Percentiles rank a stretch among this genome's conserved stretches.
Conservation (phyloP, 1,140 invertebrate species). For the Aleiodes sp. region DNA sequence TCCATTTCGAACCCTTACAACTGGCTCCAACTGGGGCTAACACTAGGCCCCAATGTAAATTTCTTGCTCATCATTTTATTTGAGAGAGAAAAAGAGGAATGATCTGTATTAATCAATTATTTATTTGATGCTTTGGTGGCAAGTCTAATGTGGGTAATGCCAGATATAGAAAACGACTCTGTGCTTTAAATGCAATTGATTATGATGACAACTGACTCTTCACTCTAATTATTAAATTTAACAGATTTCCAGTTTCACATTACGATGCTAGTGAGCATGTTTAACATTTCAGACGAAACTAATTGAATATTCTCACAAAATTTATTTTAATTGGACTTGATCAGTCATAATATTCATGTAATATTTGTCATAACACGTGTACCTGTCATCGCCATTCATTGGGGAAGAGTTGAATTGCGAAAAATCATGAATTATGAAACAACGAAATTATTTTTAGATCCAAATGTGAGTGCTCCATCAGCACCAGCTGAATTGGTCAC, state of each 20-base stretch:
- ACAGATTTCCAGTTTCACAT: neutral
- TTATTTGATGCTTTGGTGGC: neutral
- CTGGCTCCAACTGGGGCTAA: neutral
- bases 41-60: neutral
- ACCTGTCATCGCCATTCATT: neutral
- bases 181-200: neutral
- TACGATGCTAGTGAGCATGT: neutral
- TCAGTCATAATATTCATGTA: no score
- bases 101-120: neutral
- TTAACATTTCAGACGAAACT: neutral
- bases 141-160: neutral
- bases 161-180: neutral
- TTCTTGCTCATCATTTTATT: no score
- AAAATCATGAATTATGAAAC: neutral
- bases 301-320: no score
- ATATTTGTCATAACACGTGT: no score
- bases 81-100: no score
- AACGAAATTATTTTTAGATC: conserved; percentile 28
- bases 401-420: neutral
- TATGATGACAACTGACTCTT: neutral
- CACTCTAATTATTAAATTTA: neutral
- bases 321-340: no score
- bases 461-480: conserved; percentile 42
- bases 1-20: conserved; percentile 41
- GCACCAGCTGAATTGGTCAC: conserved; percentile 47